Conservation (phyloP, 2,797 vertebrate species). For the Percopsis omiscomaycus region DNA sequence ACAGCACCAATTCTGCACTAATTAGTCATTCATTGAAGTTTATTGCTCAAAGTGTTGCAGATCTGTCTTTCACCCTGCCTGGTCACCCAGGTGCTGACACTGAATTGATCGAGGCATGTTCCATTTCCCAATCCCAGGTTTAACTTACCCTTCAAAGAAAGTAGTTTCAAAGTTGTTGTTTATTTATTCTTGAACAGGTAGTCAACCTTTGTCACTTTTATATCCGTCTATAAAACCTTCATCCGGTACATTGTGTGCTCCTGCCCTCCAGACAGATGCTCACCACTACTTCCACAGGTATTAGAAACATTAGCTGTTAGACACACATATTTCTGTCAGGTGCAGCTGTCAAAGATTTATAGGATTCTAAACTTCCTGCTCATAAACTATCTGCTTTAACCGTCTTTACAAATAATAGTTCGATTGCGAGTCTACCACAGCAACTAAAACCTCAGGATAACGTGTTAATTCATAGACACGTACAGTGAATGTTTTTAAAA, state of each 20-base stretch:
- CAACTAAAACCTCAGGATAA: slow-evolving; percentile 9
- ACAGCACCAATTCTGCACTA: slow-evolving; percentile 73
- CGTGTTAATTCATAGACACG: slow-evolving; percentile 25
- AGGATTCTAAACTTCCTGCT: slow-evolving; percentile 32
- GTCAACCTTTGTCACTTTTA: slow-evolving; percentile 1
- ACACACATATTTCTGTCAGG: slow-evolving; percentile 32
- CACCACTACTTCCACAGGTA: slow-evolving; percentile 8
- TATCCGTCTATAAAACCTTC: background rate
- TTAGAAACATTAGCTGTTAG: slow-evolving; percentile 12
- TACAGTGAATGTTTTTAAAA: slow-evolving; percentile 27
- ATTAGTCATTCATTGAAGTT: slow-evolving; percentile 79
- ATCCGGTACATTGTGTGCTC: background rate
- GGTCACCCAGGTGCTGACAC: slow-evolving; percentile 63
- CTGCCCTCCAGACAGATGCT: slow-evolving; percentile 4
- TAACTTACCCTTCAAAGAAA: background rate
- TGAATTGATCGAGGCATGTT: slow-evolving; percentile 19
- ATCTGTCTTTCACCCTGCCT: slow-evolving; percentile 60
- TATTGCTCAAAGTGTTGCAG: slow-evolving; percentile 66
- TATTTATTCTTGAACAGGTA: background rate
- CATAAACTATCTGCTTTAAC: slow-evolving; percentile 33
- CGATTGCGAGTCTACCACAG: background rate
- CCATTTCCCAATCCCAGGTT: background rate
- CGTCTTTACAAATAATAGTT: slow-evolving; percentile 25
- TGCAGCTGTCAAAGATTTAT: slow-evolving; percentile 49
- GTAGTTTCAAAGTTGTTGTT: background rate